Conservation (phyloP, 2,113 vertebrate genomes). For the Pomatorhinus ruficollis region DNA sequence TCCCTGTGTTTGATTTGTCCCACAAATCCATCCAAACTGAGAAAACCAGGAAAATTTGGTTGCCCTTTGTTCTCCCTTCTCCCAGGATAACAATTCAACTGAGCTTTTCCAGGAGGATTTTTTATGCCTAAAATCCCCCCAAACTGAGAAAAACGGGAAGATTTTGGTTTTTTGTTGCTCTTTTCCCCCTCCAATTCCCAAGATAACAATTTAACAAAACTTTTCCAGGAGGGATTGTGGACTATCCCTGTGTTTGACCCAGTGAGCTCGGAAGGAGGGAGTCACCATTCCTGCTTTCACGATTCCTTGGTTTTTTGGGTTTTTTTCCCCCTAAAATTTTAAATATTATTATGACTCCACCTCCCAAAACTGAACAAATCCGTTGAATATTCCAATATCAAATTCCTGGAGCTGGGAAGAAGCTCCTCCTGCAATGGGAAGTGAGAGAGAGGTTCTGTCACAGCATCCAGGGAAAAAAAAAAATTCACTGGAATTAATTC, state of each 20-base stretch:
- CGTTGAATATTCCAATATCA: neutral
- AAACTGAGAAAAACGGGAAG: no score
- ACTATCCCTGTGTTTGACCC: neutral
- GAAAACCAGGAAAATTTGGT: no score
- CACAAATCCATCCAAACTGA: neutral
- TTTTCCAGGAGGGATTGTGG: neutral
- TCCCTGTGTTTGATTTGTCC: neutral
- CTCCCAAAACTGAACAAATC: neutral
- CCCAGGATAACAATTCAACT: no score
- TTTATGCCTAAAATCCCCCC: no score
- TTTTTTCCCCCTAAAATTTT: no score
- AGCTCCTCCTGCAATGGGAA: accelerated
- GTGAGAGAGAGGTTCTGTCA: neutral
- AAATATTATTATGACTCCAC: neutral
- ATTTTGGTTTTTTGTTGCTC: no score
- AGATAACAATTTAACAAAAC: no score
- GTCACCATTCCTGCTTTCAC: neutral
- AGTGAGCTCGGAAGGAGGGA: neutral
- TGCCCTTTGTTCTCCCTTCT: no score
- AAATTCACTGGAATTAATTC: neutral
- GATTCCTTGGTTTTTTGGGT: accelerated
- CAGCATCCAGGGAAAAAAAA: neutral
- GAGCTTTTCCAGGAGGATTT: neutral
- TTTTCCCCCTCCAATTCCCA: no score
- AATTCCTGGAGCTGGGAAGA: neutral